These are phyloP conservation scores for Todus mexicanus DNA, from an alignment of 2,797 vertebrate species.

Conservation along the genomic window DNA sequence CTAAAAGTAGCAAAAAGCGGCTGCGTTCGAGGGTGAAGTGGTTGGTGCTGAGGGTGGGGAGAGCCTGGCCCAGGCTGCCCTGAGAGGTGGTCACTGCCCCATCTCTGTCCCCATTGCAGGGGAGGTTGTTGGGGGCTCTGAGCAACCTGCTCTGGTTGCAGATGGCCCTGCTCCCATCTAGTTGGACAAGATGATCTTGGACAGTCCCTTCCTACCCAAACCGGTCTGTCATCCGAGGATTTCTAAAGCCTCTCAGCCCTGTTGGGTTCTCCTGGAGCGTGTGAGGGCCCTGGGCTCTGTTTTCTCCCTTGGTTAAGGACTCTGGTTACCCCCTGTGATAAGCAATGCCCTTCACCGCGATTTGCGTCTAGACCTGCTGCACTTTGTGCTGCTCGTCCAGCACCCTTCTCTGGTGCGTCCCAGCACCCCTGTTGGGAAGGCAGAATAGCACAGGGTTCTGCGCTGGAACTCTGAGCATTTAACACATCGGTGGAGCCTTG, in stretches of 20 bases:
- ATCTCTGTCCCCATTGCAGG: not conserved
- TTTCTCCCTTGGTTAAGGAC: accelerated
- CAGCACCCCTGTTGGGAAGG: too few species aligned
- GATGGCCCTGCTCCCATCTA: too few species aligned
- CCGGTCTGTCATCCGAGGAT: too few species aligned
- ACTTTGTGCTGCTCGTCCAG: accelerated
- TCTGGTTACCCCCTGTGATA: accelerated
- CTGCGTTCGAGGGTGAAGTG: accelerated
- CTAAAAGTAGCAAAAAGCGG: not conserved
- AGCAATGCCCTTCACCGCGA: not conserved
- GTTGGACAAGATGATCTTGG: not conserved
- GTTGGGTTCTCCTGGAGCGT: accelerated
- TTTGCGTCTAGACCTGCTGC: too few species aligned
- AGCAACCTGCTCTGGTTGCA: not conserved
- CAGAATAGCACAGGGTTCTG: not conserved
- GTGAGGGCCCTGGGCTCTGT: accelerated
- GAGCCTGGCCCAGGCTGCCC: too few species aligned
- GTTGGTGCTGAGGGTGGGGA: not conserved
- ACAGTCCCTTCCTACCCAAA: not conserved
- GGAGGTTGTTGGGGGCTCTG: not conserved
- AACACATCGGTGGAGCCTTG: not conserved
- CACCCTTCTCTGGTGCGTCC: too few species aligned
- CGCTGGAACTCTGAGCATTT: not conserved
- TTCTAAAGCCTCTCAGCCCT: not conserved
- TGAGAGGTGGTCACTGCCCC: not conserved